These are phyloP conservation scores for Indicator maculatus DNA, from an alignment of 2,113 vertebrate genomes.

Conservation along the genomic window DNA sequence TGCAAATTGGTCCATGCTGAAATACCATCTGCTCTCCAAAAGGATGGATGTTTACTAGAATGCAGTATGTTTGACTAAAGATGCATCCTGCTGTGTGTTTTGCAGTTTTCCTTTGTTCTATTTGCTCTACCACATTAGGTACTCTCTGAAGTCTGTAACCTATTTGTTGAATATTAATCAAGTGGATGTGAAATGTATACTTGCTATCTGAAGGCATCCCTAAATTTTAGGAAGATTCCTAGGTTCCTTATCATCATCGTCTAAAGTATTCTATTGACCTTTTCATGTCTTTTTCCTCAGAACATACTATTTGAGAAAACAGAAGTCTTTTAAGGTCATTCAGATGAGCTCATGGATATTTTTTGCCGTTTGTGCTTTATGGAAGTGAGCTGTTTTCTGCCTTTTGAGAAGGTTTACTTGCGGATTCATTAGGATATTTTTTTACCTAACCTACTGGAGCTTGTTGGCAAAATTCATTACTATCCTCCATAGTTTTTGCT, in stretches of 20 bases:
- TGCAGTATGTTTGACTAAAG: not conserved
- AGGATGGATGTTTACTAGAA: constrained; percentile 27
- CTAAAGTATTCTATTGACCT: not conserved
- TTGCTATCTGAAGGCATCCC: not conserved
- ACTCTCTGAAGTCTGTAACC: not conserved
- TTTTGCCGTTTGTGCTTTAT: not conserved
- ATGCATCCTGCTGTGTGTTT: not conserved
- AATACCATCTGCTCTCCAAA: constrained; percentile 27
- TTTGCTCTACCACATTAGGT: not conserved
- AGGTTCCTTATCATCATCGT: not conserved
- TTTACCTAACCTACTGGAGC: not conserved
- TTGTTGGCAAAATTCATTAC: not conserved
- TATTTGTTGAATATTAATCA: not conserved
- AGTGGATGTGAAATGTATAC: not conserved
- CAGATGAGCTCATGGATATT: not conserved
- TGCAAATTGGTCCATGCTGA: constrained; percentile 12
- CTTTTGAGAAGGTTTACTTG: not conserved
- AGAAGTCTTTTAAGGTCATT: not conserved
- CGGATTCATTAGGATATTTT: not conserved
- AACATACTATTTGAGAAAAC: not conserved
- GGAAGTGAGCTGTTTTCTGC: not conserved
- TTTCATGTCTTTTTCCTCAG: not conserved
- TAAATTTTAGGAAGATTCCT: not conserved
- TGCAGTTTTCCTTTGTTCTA: not conserved
- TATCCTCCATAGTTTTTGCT: not conserved